phyloP scores from a whole-genome alignment of 2,113 vertebrate species.

The Epinephelus lanceolatus region DNA sequence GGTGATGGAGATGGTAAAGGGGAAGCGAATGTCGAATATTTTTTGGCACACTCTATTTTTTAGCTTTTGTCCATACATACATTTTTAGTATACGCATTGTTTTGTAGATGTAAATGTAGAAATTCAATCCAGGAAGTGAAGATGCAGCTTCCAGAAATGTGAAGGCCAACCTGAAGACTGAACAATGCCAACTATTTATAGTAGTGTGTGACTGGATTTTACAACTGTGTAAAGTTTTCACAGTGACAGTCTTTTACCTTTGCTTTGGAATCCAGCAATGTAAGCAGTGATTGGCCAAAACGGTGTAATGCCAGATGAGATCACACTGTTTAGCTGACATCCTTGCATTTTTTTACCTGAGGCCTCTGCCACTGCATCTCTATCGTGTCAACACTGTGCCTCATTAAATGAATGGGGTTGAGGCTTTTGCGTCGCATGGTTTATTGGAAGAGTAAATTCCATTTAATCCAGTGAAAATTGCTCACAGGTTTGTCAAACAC shows the following conservation, averaged over 20 bases:
- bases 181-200: background rate
- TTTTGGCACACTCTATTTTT: too few relatives aligned
- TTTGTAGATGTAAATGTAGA: too few relatives aligned
- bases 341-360: background rate
- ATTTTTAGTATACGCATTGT: too few relatives aligned
- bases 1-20: too few relatives aligned
- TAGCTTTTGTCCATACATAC: too few relatives aligned
- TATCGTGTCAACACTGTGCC: background rate
- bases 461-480: too few relatives aligned
- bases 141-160: background rate
- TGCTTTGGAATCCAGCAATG: background rate
- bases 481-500: too few relatives aligned
- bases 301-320: background rate
- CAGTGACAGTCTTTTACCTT: background rate
- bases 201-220: background rate
- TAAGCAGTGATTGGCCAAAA: background rate
- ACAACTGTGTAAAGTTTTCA: background rate
- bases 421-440: too few relatives aligned
- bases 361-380: background rate
- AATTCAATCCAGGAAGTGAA: background rate
- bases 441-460: too few relatives aligned
- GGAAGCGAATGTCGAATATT: too few relatives aligned
- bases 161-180: background rate
- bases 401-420: background rate
- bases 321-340: background rate